Conservation (phyloP, 2,888 invertebrate species). For the Oscheius onirici region DNA sequence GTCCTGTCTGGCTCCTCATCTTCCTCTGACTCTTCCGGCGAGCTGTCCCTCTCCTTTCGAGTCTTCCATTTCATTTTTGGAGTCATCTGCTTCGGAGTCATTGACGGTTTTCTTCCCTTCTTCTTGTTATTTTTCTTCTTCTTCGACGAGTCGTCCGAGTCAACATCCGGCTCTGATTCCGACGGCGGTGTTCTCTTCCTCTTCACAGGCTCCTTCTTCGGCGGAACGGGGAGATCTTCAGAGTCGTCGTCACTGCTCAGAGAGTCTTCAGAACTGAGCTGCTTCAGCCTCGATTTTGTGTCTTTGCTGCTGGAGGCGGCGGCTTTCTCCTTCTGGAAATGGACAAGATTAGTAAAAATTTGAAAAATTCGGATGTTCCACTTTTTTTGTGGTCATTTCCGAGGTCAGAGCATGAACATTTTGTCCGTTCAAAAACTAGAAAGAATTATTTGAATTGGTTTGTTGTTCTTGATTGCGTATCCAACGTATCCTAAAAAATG, state of each 20-base stretch:
- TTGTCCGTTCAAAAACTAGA: too few relatives aligned
- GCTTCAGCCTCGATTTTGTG: conserved; percentile 21
- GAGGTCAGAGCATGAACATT: too few relatives aligned
- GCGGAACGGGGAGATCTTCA: background rate
- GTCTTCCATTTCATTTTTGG: conserved; percentile 4
- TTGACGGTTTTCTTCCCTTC: background rate
- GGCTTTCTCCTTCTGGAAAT: conserved; percentile 18
- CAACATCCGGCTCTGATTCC: conserved; percentile 1
- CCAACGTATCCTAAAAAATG: too few relatives aligned
- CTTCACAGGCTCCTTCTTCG: background rate
- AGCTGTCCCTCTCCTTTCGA: background rate
- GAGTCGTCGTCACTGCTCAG: conserved; percentile 28
- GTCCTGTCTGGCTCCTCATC: background rate
- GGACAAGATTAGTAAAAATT: background rate
- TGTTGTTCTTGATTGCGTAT: too few relatives aligned
- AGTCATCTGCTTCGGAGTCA: background rate
- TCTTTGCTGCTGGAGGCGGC: background rate
- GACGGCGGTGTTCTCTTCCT: background rate
- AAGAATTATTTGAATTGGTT: too few relatives aligned
- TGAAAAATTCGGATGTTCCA: background rate
- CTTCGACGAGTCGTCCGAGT: conserved; percentile 17
- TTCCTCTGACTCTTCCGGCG: conserved; percentile 1
- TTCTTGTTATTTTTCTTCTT: conserved; percentile 21
- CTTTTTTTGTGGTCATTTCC: too few relatives aligned
- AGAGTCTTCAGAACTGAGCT: conserved; percentile 31